Evolutionary conservation across 2,888 invertebrate genomes (phyloP).

Genomic region (Pyrrhia umbra): DNA sequence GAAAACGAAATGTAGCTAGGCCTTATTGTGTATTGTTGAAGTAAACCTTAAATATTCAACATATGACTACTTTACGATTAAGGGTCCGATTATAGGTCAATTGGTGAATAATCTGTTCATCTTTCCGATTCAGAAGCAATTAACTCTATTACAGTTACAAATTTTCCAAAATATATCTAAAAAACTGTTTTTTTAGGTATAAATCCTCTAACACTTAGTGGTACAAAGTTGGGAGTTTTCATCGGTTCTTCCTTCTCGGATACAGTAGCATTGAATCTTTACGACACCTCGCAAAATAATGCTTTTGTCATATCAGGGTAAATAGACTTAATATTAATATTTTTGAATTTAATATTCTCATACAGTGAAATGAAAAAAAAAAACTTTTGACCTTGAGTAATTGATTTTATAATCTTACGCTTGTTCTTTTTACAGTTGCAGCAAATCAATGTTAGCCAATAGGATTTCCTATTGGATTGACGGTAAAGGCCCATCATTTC

Average conservation of each 20-base stretch:
- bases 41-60: too few relatives aligned
- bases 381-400: neutral
- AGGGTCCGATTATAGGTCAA: too few relatives aligned
- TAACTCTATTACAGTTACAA: too few relatives aligned
- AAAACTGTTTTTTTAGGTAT: neutral
- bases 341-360: too few relatives aligned
- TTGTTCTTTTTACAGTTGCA: neutral
- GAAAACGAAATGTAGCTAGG: too few relatives aligned
- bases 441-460: conserved; percentile 6
- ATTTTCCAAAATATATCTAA: too few relatives aligned
- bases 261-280: neutral
- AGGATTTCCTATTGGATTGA: neutral
- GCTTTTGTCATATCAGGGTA: conserved; percentile 1
- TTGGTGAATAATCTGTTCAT: too few relatives aligned
- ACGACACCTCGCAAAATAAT: neutral
- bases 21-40: too few relatives aligned
- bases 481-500: conserved; percentile 66
- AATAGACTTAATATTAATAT: neutral
- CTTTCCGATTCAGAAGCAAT: too few relatives aligned
- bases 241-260: conserved; percentile 7
- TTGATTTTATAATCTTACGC: neutral
- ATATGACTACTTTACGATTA: too few relatives aligned
- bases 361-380: too few relatives aligned
- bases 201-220: conserved; percentile 4
- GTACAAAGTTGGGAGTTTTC: conserved; percentile 2